phyloP scores from a whole-genome alignment of 2,113 vertebrate genomes.

The Burhinus bistriatus region DNA sequence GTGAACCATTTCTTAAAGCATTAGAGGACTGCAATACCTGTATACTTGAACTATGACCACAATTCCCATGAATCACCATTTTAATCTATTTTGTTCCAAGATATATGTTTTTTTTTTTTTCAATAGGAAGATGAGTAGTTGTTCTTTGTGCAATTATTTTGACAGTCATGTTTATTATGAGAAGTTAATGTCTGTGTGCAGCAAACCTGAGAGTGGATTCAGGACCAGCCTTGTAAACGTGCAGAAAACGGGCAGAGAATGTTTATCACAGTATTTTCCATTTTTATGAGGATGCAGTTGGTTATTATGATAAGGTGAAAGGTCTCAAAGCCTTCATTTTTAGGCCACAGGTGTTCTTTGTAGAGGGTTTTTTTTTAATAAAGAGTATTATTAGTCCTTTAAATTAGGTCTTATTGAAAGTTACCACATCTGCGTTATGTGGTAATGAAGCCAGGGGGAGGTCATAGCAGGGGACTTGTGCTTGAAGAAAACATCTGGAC shows the following conservation, averaged over 20 bases:
- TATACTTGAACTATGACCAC: background rate
- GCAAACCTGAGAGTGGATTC: background rate
- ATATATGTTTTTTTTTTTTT: background rate
- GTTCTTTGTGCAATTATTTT: background rate
- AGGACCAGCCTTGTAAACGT: background rate
- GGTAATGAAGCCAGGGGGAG: constrained; percentile 54
- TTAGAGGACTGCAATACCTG: background rate
- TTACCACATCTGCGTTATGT: constrained; percentile 53
- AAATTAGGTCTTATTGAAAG: constrained; percentile 68
- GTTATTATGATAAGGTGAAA: constrained; percentile 65
- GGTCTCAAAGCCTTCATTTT: constrained; percentile 55
- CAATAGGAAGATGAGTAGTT: background rate
- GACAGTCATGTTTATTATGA: background rate
- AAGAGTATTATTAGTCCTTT: constrained; percentile 68
- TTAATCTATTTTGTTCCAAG: background rate
- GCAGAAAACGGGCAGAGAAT: constrained; percentile 28
- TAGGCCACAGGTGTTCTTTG: constrained; percentile 64
- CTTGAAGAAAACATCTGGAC: constrained; percentile 62
- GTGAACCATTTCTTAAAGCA: background rate
- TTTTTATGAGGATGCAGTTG: constrained; percentile 62
- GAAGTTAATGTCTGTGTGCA: background rate
- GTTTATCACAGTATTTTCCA: constrained; percentile 50
- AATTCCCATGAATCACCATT: background rate
- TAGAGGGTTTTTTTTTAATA: constrained; percentile 58
- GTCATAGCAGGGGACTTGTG: constrained; percentile 57